Evolutionary conservation across 2,888 invertebrate species (phyloP).

Genomic region (Gymnoscelis rufifasciata): DNA sequence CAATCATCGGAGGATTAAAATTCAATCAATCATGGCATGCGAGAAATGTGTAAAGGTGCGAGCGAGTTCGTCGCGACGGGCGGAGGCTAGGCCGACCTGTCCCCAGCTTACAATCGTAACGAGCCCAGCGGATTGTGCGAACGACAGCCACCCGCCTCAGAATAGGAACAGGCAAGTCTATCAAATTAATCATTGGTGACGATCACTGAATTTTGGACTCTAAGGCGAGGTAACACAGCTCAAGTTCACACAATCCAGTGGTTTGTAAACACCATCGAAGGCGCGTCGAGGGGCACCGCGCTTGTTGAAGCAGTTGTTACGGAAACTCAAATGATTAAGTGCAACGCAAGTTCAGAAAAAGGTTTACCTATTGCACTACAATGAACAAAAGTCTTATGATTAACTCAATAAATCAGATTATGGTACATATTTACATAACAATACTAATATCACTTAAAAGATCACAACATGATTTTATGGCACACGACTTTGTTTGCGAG

Average conservation of each 20-base stretch:
- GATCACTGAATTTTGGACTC: conserved; percentile 73
- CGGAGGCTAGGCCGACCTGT: conserved; percentile 51
- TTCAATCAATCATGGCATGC: conserved; percentile 37
- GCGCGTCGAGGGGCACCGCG: conserved; percentile 49
- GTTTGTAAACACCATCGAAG: conserved; percentile 61
- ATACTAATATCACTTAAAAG: conserved; percentile 77
- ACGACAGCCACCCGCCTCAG: conserved; percentile 49
- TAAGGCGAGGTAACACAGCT: conserved; percentile 41
- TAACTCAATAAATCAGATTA: conserved; percentile 65
- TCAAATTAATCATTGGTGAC: conserved; percentile 73
- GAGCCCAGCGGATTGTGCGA: conserved; percentile 65
- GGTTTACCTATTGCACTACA: conserved; percentile 37
- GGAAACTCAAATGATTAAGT: conserved; percentile 25
- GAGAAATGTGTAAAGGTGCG: conserved; percentile 19
- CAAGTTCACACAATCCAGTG: conserved; percentile 70
- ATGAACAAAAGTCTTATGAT: conserved; percentile 56
- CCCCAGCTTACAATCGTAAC: conserved; percentile 33
- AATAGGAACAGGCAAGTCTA: conserved; percentile 72
- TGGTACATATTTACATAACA: conserved; percentile 78
- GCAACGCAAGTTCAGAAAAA: conserved; percentile 19
- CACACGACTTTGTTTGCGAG: conserved; percentile 66
- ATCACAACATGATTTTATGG: conserved; percentile 79
- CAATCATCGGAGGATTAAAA: conserved; percentile 22
- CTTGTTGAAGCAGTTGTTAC: conserved; percentile 24
- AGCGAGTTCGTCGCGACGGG: conserved; percentile 44